These are phyloP conservation scores for Sphenopsis melanotis DNA, from an alignment of 2,797 vertebrate species.

Conservation along the genomic window DNA sequence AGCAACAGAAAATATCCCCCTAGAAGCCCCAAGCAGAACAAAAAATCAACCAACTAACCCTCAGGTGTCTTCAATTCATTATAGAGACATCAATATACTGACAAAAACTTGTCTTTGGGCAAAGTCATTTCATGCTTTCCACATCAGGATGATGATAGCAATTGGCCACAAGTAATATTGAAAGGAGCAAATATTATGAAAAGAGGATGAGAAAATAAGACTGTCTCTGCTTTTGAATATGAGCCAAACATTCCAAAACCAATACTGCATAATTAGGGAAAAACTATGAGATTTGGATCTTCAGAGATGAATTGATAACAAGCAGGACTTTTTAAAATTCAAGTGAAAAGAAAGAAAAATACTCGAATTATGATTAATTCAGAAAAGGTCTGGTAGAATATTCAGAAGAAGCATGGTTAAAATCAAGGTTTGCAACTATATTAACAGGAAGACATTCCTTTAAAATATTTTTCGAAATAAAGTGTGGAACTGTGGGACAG, in stretches of 20 bases:
- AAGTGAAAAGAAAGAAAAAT: neutral
- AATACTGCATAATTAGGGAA: neutral
- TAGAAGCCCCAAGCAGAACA: neutral
- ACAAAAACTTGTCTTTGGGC: neutral
- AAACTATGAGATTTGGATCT: neutral
- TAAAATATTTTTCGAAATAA: neutral
- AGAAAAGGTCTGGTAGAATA: neutral
- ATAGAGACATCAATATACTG: neutral
- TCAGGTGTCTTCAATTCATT: neutral
- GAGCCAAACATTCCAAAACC: neutral
- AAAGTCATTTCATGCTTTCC: slow-evolving; percentile 16
- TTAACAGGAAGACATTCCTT: neutral
- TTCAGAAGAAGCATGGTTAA: neutral
- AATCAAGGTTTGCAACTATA: neutral
- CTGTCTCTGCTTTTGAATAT: neutral
- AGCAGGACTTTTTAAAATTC: neutral
- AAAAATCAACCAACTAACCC: neutral
- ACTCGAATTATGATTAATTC: neutral
- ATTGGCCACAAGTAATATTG: neutral
- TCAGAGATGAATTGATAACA: neutral
- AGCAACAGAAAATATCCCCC: neutral
- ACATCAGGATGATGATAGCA: neutral
- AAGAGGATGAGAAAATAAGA: neutral
- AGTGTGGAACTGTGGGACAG: neutral
- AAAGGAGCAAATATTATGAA: neutral